phyloP scores from a whole-genome alignment of 2,113 vertebrate species.

The Eretmochelys imbricata region DNA sequence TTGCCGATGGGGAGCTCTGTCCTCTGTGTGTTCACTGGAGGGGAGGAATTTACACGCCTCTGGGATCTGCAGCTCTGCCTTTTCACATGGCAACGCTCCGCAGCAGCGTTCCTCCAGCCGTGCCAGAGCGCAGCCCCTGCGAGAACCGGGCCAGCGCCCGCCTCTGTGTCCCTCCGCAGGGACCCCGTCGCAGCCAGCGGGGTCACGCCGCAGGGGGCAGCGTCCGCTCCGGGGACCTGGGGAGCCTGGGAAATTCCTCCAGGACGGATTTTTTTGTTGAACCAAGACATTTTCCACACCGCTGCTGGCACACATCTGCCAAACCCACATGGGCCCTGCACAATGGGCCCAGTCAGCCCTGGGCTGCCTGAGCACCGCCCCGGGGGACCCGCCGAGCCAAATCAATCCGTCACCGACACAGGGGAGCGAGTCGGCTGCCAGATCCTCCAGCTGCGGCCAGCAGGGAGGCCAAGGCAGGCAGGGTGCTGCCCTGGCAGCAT shows the following conservation, averaged over 20 bases:
- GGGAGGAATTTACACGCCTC: neutral
- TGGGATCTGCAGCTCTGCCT: neutral
- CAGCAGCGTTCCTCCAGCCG: too few relatives aligned
- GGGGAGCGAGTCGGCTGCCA: neutral
- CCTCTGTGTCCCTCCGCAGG: too few relatives aligned
- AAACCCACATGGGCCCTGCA: accelerated
- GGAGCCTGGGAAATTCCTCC: neutral
- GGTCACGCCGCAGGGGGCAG: neutral
- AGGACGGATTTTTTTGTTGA: accelerated
- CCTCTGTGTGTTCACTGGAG: too few relatives aligned
- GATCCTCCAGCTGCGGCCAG: neutral
- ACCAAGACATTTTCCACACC: constrained; percentile 34
- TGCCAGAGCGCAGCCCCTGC: too few relatives aligned
- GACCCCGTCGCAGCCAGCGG: too few relatives aligned
- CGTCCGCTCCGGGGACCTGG: neutral
- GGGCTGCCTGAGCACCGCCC: neutral
- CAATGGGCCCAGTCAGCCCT: neutral
- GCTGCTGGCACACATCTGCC: neutral
- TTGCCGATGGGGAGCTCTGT: neutral
- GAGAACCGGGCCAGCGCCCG: too few relatives aligned
- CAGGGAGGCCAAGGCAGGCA: neutral
- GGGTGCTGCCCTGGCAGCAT: neutral
- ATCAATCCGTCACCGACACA: neutral
- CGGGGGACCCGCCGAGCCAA: neutral
- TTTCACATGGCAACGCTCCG: neutral